Percentiles rank a stretch among this genome's conserved stretches.
Conservation (phyloP, 2,113 vertebrate species). For the Podilymbus podiceps region DNA sequence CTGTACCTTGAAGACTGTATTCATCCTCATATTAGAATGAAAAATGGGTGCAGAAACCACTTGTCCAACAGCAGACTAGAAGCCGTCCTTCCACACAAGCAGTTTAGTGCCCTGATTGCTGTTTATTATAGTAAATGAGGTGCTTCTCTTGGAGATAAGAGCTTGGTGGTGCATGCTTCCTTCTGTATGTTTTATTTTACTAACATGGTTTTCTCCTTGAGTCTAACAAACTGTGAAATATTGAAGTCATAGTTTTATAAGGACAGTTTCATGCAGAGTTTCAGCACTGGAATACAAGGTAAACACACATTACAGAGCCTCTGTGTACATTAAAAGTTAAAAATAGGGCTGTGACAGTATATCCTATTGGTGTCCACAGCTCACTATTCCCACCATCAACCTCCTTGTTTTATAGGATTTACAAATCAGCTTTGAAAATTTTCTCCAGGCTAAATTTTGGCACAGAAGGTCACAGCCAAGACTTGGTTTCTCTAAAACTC, state of each 20-base stretch:
- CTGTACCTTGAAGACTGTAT: not conserved
- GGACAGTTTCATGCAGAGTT: not conserved
- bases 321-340: not conserved
- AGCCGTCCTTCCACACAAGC: not conserved
- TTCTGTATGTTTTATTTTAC: not conserved
- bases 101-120: not conserved
- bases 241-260: not conserved
- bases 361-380: not conserved
- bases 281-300: not conserved
- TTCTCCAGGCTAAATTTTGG: slow-evolving; percentile 53
- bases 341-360: not conserved
- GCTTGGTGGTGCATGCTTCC: not conserved
- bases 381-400: not conserved
- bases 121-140: not conserved
- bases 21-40: not conserved
- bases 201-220: not conserved
- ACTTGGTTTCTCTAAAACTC: slow-evolving; percentile 40
- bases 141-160: not conserved
- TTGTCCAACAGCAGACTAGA: not conserved
- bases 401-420: not conserved
- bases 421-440: slow-evolving; percentile 22
- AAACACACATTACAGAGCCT: not conserved
- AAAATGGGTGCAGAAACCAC: not conserved
- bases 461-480: slow-evolving; percentile 11
- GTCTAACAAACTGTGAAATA: not conserved